Evolutionary conservation across 2,888 invertebrate species (phyloP), one percentile per base, ranked within the genome.

Genomic region (Polymixis lichenea): DNA sequence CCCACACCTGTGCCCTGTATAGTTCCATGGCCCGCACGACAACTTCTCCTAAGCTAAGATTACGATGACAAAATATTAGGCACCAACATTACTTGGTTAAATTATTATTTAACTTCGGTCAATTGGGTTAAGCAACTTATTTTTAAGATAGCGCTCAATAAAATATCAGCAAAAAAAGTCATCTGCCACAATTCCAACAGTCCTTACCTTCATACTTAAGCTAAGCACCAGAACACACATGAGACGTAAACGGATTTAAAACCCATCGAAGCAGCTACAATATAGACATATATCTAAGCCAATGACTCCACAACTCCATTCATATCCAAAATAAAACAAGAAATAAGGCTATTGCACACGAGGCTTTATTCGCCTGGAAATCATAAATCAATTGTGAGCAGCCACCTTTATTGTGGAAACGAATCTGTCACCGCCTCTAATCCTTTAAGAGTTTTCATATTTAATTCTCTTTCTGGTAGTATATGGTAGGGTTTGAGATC

Each of bases 381-480:
- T 90, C 92, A 95, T 95, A 95, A 95, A 95, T 95, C 95, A 95
- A 95, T 95, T 93, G 91, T 85, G 88, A 89, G 88, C 85, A 91
- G 91, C 71, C 84, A 90, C 92, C 93, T 93, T 94, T 91, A 92
- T 93, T 95, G 93, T 95, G 92, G 90, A 91, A 92, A 91, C 92
- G 92, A 92, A 92, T 93, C 94, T 95, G 95, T 95, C 94, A 91
- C 93, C 94, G 93, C 90, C 87, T 92, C 93, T 95, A 95, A 95
- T 94, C 95, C 95, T 92, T 93, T 93, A 92, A 93, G 93, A 93
- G 92, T 93, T 94, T 94, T 93, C 93, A 92, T 94, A 92, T 92
- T 83, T 84, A 90, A 89, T 90, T 90, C 91, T 89, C 87, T 90
- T 90, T 88, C 78, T 83, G 75, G 66, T 86, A 88, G 88, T 88